These are phyloP conservation scores for Ploceus nigricollis DNA, from an alignment of 2,113 vertebrate genomes.

Conservation along the genomic window DNA sequence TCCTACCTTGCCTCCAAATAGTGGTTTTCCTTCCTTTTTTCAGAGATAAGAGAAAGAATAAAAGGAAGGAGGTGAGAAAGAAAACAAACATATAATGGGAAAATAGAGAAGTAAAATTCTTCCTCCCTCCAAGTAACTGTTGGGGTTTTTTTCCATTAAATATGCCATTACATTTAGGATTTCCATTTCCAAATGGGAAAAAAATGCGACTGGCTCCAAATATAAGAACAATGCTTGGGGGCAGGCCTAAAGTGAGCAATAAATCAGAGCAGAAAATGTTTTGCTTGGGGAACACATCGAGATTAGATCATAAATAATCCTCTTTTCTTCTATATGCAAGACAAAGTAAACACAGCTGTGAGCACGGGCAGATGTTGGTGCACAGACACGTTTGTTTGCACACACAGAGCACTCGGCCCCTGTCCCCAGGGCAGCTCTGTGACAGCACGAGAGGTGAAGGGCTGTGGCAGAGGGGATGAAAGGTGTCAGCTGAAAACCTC, in stretches of 20 bases:
- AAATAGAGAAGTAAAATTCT: not conserved
- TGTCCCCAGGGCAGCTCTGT: not conserved
- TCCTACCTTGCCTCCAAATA: not conserved
- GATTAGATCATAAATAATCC: slow-evolving; percentile 37
- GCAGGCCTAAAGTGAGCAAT: slow-evolving; percentile 22
- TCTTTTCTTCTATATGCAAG: slow-evolving; percentile 4
- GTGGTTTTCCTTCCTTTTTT: not conserved
- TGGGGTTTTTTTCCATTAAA: not conserved
- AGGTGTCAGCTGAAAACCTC: not conserved
- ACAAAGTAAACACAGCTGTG: slow-evolving; percentile 36
- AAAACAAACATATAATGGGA: not conserved
- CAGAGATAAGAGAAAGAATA: not conserved
- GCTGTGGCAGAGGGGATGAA: not conserved
- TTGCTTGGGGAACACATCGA: not conserved
- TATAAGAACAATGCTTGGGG: slow-evolving; percentile 32
- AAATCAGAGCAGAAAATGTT: slow-evolving; percentile 33
- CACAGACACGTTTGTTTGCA: not conserved
- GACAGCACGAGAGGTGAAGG: not conserved
- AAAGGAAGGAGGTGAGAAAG: not conserved
- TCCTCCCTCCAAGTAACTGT: not conserved
- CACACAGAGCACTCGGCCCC: not conserved
- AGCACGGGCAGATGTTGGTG: not conserved
- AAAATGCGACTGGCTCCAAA: not conserved
- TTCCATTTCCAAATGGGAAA: slow-evolving; percentile 40
- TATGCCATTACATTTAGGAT: not conserved